Evolutionary conservation across 1,140 invertebrate genomes (phyloP), one percentile per base, ranked within the genome.

Genomic region (Drosophila funebris): DNA sequence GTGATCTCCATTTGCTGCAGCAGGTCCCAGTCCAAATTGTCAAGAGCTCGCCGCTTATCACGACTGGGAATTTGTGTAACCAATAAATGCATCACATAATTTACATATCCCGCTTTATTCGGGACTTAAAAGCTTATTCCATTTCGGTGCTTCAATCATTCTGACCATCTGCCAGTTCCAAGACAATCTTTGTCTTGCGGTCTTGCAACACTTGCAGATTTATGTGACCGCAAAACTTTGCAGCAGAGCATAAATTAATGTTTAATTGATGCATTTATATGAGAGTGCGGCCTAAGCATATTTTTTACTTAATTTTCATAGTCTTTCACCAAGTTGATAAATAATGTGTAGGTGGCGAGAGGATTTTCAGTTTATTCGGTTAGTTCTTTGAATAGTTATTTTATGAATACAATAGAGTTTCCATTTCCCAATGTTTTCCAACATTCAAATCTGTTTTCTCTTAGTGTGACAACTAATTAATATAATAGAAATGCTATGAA

Each of bases 201-300:
- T 71, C 61, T 31, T 29, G 58, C 64, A 74, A 57, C 66, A 41
- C 75, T 83, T 69, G 71, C 66, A 78, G 58, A 84, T 84, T 83
- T 84, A 83, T 84, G 79, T 78, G 80, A 83, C 79, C 79, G 80
- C 79, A 84, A 68, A 78, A 83, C 46, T 83, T 79, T 78, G 80
- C 66, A 68, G 62, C 71, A 64, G 57, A 29, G 79, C 79, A 83
- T 83, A 83, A 83, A 83, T 83, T 78, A 83, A 83, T 83, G 80
- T 58, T 61, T 78, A 83, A 83, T 83, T 83, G 75, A 79, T 83
- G 80, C 71, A 83, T 83, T 78, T 83, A 72, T 72, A 67, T 76
- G 71, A 62, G 50, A 27, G 41, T 13, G 61, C n/a, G 22, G 37
- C 0, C 50, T 63, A 63, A 56, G 56, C 48, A 16, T 27, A 54